These are phyloP conservation scores for Chinchilla lanigera DNA, from an alignment of 2,113 vertebrate species.

Conservation along the genomic window DNA sequence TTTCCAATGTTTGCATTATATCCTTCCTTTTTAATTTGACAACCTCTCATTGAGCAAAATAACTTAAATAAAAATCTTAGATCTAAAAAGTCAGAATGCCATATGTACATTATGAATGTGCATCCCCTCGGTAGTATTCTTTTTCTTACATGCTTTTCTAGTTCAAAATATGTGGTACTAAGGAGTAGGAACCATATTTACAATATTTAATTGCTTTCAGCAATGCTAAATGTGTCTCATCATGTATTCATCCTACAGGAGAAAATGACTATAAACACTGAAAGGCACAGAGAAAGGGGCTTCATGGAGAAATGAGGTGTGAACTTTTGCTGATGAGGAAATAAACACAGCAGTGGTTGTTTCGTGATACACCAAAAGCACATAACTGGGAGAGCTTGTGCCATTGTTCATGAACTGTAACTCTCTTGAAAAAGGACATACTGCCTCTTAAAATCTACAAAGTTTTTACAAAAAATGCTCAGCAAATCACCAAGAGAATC, in stretches of 20 bases:
- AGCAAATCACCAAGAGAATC: background rate
- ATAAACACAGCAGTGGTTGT: background rate
- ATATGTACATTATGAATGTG: background rate
- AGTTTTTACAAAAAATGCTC: background rate
- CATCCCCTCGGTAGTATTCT: background rate
- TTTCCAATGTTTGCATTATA: background rate
- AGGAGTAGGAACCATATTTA: background rate
- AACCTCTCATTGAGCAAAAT: background rate
- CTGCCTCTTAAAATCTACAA: background rate
- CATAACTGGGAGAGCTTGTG: background rate
- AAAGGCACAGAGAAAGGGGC: background rate
- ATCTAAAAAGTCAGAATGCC: background rate
- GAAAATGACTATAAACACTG: background rate
- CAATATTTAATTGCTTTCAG: background rate
- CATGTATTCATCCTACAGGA: background rate
- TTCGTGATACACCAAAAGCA: background rate
- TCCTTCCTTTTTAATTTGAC: background rate
- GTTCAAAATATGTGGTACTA: background rate
- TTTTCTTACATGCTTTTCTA: background rate
- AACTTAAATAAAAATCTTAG: background rate
- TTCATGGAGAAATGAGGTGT: background rate
- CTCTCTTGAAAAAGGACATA: background rate
- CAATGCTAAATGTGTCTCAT: background rate
- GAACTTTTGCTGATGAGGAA: background rate
- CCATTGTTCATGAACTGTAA: background rate